Conservation (phyloP, 2,888 invertebrate species). For the Amphipoea oculea region DNA sequence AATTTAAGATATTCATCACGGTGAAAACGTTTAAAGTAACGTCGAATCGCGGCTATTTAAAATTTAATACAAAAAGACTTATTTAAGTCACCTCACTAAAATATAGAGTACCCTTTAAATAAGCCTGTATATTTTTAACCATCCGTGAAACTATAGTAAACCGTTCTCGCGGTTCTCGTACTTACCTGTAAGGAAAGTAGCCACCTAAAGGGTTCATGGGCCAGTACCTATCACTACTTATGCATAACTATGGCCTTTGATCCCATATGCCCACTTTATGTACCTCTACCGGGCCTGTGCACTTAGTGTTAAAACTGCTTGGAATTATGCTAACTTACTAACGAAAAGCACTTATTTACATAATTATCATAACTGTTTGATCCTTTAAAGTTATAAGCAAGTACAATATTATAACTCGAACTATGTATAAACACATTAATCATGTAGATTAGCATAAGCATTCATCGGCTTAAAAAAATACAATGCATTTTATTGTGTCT, state of each 20-base stretch:
- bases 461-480: not conserved
- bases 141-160: not conserved
- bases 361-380: not conserved
- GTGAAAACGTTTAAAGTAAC: not conserved
- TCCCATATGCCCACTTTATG: constrained; percentile 5
- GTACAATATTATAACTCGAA: not conserved
- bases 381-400: not conserved
- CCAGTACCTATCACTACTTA: constrained; percentile 4
- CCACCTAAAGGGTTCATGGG: not conserved
- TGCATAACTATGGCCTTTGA: constrained; percentile 19
- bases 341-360: not conserved
- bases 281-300: not conserved
- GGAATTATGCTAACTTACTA: constrained; percentile 11
- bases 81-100: not conserved
- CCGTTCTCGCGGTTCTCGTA: not conserved
- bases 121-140: not conserved
- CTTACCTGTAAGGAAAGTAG: constrained; percentile 2
- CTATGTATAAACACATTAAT: not conserved
- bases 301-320: constrained; percentile 12
- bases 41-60: not conserved
- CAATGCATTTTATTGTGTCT: not conserved
- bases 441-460: not conserved
- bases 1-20: not conserved
- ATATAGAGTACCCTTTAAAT: not conserved
- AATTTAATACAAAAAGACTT: not conserved